Percentiles rank a stretch among this genome's conserved stretches.
These are phyloP conservation scores for Diadumene lineata DNA, from an alignment of 92 coral and sea anemone genomes.

Conservation along the genomic window DNA sequence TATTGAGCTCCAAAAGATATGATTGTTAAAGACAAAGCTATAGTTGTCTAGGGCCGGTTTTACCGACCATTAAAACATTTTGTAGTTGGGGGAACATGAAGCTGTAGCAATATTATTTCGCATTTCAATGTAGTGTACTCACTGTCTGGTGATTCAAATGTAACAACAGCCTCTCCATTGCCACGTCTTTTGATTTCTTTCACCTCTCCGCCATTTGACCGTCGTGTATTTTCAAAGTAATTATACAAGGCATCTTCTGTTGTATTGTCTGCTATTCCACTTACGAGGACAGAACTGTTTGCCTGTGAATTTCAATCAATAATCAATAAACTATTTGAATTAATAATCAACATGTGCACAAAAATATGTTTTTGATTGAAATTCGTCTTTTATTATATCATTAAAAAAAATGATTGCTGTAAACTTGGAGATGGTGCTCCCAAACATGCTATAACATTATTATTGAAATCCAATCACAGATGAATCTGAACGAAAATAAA, in stretches of 20 bases:
- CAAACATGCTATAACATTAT: too few relatives aligned
- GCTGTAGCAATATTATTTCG: neutral
- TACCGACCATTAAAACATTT: too few relatives aligned
- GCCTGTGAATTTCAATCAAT: neutral
- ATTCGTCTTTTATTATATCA: too few relatives aligned
- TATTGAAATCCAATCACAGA: too few relatives aligned
- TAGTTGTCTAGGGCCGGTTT: too few relatives aligned
- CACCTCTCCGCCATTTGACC: constrained; percentile 85
- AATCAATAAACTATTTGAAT: neutral
- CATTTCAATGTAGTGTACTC: too few relatives aligned
- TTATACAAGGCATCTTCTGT: constrained; percentile 57
- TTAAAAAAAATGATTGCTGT: too few relatives aligned
- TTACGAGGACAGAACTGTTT: constrained; percentile 29
- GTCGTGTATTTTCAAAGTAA: constrained; percentile 76
- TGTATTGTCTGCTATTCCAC: constrained; percentile 52
- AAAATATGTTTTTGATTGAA: neutral
- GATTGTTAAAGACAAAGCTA: too few relatives aligned
- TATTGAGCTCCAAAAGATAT: too few relatives aligned
- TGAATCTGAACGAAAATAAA: too few relatives aligned
- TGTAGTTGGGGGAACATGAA: neutral
- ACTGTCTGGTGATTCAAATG: constrained; percentile 63
- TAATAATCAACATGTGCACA: neutral
- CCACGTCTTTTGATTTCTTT: constrained; percentile 39
- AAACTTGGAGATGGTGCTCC: too few relatives aligned
- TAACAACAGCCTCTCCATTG: constrained; percentile 53